Evolutionary conservation across 1,140 invertebrate species (phyloP).

Genomic region (Bombus breviceps): DNA sequence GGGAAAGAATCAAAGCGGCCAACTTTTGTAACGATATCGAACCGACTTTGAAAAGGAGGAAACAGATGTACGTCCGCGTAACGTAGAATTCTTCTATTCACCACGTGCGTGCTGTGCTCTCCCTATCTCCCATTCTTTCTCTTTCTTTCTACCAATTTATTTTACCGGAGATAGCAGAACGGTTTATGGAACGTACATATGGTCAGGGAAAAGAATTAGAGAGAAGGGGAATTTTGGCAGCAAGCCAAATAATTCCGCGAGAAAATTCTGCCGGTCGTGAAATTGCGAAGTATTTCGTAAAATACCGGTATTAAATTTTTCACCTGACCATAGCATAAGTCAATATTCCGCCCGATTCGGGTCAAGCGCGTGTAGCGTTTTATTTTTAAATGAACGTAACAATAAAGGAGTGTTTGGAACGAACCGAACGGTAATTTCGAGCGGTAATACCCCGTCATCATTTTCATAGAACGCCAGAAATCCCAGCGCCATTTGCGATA

Average conservation of each 20-base stretch:
- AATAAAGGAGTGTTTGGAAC: constrained; percentile 25
- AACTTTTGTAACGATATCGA: constrained; percentile 51
- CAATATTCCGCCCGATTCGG: not conserved
- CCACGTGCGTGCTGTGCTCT: not conserved
- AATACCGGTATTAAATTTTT: not conserved
- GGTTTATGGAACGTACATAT: constrained; percentile 24
- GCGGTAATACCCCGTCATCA: constrained; percentile 8
- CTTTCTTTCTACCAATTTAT: constrained; percentile 29
- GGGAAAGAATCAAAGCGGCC: constrained; percentile 52
- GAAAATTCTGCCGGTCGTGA: not conserved
- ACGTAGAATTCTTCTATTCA: not conserved
- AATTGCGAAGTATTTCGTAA: constrained; percentile 25
- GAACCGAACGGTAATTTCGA: not conserved
- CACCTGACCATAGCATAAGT: not conserved
- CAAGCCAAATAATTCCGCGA: constrained; percentile 42
- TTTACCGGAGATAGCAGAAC: constrained; percentile 30
- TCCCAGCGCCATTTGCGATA: not conserved
- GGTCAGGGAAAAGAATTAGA: constrained; percentile 13
- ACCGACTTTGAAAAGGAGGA: constrained; percentile 9
- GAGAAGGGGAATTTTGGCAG: constrained; percentile 25
- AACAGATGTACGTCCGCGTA: not conserved
- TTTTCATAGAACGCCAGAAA: constrained; percentile 3
- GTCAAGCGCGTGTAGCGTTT: not conserved
- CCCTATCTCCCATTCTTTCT: not conserved
- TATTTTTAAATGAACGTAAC: constrained; percentile 5